Evolutionary conservation across 2,888 invertebrate genomes (phyloP), one percentile per base, ranked within the genome.

Genomic region (Caenorhabditis japonica): DNA sequence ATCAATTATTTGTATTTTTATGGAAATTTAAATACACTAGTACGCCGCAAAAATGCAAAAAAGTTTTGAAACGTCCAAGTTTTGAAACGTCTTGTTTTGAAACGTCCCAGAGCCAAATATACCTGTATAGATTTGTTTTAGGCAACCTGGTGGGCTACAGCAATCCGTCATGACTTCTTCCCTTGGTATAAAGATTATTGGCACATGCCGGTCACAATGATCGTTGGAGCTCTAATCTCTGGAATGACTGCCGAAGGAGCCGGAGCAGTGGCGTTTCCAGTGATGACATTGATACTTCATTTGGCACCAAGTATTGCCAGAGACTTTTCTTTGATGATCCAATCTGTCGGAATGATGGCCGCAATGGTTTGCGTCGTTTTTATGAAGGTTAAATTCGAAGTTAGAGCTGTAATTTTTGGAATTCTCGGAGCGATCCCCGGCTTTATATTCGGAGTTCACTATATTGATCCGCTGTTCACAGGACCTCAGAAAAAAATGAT

Each of bases 401-500:
- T 80, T 68, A 51, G 79, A 15, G 81, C 87, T 1, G 79, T 88
- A 23, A 56, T 81, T 13, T 70, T 85, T 34, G 78, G 81, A 8
- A 72, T 81, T 10, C 41, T 80, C 15, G 87, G 87, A 7, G 83
- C 84, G 0, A 61, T 83, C 17, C 78, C 82, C 2, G 87, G 87
- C 4, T 71, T 83, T 23, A 77, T 87, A 15, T 44, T 87, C 34
- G 87, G 87, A 4, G 77, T 87, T 34, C 68, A 75, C 38, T 62
- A 71, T 47, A 83, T 60, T 52, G 87, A 87, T 39, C 79, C 77
- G 3, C 36, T 70, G n/a, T 76, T 88, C 44, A 66, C 80, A 1
- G 80, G 82, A 0, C 70, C 83, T 0, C 72, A 80, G 60, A 88
- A 87, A 77, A 88, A 88, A 62, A 88, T 88, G 85, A 66, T 83